Base-by-base conservation (phyloP, 1,140 invertebrate genomes). In the Lordiphosa clarofinis region DNA sequence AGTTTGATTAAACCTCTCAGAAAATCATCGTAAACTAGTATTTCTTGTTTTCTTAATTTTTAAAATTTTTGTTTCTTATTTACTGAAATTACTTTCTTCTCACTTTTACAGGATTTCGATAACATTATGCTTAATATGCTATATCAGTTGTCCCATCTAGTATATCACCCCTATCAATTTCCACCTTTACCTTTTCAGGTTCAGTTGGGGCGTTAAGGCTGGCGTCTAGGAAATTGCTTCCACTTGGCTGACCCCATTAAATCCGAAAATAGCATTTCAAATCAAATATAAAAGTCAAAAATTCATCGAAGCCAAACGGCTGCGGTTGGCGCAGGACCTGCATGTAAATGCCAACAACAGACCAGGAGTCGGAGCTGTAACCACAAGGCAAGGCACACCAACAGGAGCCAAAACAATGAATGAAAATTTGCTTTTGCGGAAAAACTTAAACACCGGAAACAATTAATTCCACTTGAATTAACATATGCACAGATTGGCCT, bases 381-480 rank as follows among this genome's bases (percentile, higher is more conserved):
- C 60, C 60, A 53, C 52, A 71, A 56, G 61, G 40, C 58, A 57
- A 59, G 62, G 61, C 63, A 68, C 55, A 52, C 60, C 60, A 76
- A 38, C 33, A 38, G 62, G 68, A 48, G 66, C 58, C 50, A 66
- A 44, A 44, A 56, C 72, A 62, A 66, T 73, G 70, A 84, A 76
- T 72, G 81, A 66, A 84, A 81, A 86, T 81, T 73, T 66, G 63
- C 68, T 61, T 72, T 82, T 78, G 78, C 78, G 73, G 84, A 82
- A 87, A 87, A 87, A 87, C 84, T 84, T 88, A 87, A 87, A 88
- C 76, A 87, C 86, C 86, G 86, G 86, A 88, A 87, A 86, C 86
- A 87, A 87, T 87, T 88, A 88, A 87, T 88, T 87, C 86, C 86
- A 87, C 81, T 88, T 88, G 86, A 87, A 88, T 87, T 87, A 87